These are phyloP conservation scores for Trididemnum clinides DNA, from an alignment of 23 tunicate genomes.

Conservation along the genomic window DNA sequence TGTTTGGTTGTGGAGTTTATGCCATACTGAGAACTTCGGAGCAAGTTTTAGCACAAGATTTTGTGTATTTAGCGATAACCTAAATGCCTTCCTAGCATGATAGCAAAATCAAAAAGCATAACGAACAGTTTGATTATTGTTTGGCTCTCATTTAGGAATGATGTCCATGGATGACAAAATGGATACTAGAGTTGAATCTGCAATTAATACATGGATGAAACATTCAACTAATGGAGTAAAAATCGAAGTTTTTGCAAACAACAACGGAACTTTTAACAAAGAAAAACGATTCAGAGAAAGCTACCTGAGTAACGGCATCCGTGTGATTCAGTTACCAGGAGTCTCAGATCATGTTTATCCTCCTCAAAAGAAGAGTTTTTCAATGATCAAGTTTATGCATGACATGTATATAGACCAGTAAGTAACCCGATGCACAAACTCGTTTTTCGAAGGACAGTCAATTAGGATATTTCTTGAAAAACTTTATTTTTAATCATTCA, in stretches of 20 bases:
- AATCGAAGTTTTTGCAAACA: slow-evolving; percentile 51
- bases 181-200: slow-evolving; percentile 44
- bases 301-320: not conserved
- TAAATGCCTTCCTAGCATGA: no score
- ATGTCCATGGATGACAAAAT: slow-evolving; percentile 54
- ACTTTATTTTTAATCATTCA: no score
- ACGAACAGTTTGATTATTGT: no score
- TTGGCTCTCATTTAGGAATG: slow-evolving; percentile 53
- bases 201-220: slow-evolving; percentile 55
- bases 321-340: slow-evolving; percentile 47
- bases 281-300: not conserved
- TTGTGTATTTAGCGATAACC: no score
- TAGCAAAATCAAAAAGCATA: no score
- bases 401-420: slow-evolving; percentile 48
- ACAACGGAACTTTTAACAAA: slow-evolving; percentile 24
- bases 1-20: no score
- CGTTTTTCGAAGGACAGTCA: no score
- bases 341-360: slow-evolving; percentile 58
- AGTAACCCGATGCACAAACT: no score
- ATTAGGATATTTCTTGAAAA: no score
- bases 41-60: no score
- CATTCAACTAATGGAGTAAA: not conserved
- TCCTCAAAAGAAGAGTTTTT: slow-evolving; percentile 70
- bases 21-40: no score
- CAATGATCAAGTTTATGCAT: slow-evolving; percentile 66